These are phyloP conservation scores for Kryptolebias ocellatus DNA, from an alignment of 2,797 vertebrate genomes.

Conservation along the genomic window DNA sequence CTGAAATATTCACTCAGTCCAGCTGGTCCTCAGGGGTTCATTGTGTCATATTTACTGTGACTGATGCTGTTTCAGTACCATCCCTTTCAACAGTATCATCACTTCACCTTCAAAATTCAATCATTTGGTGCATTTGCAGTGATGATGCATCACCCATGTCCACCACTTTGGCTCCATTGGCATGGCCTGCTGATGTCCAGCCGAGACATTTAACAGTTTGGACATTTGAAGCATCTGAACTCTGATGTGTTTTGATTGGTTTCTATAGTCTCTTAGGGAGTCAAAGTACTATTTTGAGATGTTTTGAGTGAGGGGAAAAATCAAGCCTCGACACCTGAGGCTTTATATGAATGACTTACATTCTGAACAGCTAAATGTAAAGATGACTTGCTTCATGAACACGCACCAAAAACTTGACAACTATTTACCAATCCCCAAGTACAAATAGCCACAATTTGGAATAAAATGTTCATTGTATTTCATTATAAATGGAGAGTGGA, in stretches of 20 bases:
- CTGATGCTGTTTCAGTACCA: slow-evolving; percentile 60
- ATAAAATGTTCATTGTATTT: background rate
- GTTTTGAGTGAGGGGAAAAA: slow-evolving; percentile 3
- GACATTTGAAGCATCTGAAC: slow-evolving; percentile 70
- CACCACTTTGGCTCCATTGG: slow-evolving; percentile 52
- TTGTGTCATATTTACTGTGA: slow-evolving; percentile 62
- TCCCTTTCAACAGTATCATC: slow-evolving; percentile 67
- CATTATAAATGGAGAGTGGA: too few relatives aligned
- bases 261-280: slow-evolving; percentile 55
- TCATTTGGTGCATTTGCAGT: slow-evolving; percentile 71
- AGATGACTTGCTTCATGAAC: background rate
- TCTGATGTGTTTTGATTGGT: slow-evolving; percentile 67
- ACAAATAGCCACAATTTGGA: background rate
- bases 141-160: slow-evolving; percentile 58
- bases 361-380: slow-evolving; percentile 14
- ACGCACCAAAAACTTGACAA: background rate
- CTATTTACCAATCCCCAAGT: background rate
- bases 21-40: slow-evolving; percentile 17
- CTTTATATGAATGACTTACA: slow-evolving; percentile 16
- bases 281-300: slow-evolving; percentile 44
- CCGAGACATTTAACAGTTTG: slow-evolving; percentile 64
- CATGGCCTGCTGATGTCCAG: slow-evolving; percentile 44
- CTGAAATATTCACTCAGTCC: slow-evolving; percentile 23
- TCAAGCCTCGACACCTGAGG: slow-evolving; percentile 21
- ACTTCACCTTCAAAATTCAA: slow-evolving; percentile 74